These are phyloP conservation scores for Globicephala melas DNA, from an alignment of 2,113 vertebrate genomes.

Conservation along the genomic window DNA sequence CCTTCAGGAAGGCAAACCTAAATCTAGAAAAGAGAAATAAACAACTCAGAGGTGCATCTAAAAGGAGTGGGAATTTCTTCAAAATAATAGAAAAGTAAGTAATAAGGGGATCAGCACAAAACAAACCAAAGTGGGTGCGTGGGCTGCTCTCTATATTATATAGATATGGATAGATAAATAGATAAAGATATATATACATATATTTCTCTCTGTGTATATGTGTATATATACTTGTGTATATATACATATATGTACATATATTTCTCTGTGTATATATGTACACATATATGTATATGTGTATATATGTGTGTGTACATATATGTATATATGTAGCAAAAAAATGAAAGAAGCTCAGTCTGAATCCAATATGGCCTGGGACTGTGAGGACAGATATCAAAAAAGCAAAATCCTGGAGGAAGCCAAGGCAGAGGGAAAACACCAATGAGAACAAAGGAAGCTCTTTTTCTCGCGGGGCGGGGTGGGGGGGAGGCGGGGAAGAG, in stretches of 20 bases:
- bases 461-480: neutral
- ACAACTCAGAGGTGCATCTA: neutral
- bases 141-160: neutral
- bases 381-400: neutral
- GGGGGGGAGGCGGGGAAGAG: no score
- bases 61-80: neutral
- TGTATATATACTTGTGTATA: neutral
- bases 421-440: neutral
- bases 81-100: neutral
- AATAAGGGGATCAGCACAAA: neutral
- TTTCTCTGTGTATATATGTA: neutral
- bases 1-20: neutral
- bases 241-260: neutral
- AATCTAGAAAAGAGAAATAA: neutral
- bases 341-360: neutral
- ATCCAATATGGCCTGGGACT: fast-evolving
- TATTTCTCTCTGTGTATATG: neutral
- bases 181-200: neutral
- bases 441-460: neutral
- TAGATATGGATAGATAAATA: neutral
- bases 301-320: no score
- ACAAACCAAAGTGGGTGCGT: neutral
- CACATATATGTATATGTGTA: no score
- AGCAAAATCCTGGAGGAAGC: neutral
- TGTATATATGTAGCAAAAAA: neutral